These are phyloP conservation scores for Spondyliosoma cantharus DNA, from an alignment of 2,797 vertebrate genomes.

Conservation along the genomic window DNA sequence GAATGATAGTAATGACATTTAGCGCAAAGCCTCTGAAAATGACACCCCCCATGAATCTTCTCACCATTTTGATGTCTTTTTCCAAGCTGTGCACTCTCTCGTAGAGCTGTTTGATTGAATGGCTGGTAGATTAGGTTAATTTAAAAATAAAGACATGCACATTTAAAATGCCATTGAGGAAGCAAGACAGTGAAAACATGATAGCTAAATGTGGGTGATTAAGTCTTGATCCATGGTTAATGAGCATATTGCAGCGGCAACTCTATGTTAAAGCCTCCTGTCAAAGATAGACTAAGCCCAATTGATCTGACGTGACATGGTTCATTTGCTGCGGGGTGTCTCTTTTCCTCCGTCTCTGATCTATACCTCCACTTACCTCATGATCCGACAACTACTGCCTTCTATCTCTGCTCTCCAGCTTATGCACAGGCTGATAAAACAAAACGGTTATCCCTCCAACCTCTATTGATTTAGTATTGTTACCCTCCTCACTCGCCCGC, in stretches of 20 bases:
- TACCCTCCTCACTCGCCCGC: conserved; percentile 68
- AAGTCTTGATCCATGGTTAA: conserved; percentile 69
- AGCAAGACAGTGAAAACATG: conserved; percentile 48
- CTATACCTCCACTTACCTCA: conserved; percentile 72
- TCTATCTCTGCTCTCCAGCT: conserved; percentile 53
- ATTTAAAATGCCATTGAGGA: conserved; percentile 49
- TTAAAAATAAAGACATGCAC: conserved; percentile 52
- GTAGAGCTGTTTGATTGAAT: conserved; percentile 32
- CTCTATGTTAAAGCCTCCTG: conserved; percentile 53
- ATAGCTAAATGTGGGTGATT: conserved; percentile 68
- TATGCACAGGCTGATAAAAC: conserved; percentile 75
- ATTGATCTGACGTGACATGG: conserved; percentile 76
- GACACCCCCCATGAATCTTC: conserved; percentile 64
- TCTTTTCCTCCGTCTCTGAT: conserved; percentile 53
- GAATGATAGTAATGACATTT: conserved; percentile 80
- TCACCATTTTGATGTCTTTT: conserved; percentile 28
- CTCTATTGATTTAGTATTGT: conserved; percentile 75
- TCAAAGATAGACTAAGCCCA: conserved; percentile 64
- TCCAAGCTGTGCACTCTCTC: neutral
- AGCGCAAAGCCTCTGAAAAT: conserved; percentile 49
- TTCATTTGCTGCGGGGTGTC: conserved; percentile 74
- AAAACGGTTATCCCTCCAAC: conserved; percentile 75
- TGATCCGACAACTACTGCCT: conserved; percentile 53
- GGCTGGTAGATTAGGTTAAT: conserved; percentile 42
- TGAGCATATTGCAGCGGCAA: conserved; percentile 62